These are phyloP conservation scores for Lepidurus packardi DNA, from an alignment of 1,140 invertebrate species.

Conservation along the genomic window DNA sequence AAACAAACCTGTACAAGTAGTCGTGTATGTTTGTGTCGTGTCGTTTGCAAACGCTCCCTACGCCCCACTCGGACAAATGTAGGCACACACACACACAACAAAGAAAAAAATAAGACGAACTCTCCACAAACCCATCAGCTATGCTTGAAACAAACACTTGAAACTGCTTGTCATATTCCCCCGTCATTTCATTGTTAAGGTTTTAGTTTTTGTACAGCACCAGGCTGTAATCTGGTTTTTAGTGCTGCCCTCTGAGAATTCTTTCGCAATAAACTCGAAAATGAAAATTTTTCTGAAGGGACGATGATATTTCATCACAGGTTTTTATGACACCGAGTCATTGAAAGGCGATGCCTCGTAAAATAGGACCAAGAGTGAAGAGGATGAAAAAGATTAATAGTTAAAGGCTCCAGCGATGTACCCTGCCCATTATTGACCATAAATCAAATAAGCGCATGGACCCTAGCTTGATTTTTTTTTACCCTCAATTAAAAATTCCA, in stretches of 20 bases:
- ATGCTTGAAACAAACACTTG: background rate
- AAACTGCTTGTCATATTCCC: background rate
- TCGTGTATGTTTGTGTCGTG: slow-evolving; percentile 16
- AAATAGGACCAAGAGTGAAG: background rate
- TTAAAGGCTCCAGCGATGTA: slow-evolving; percentile 11
- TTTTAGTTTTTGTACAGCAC: background rate
- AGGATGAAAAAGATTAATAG: slow-evolving; percentile 19
- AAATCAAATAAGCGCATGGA: slow-evolving; percentile 6
- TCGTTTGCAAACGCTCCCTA: background rate
- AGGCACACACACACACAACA: background rate
- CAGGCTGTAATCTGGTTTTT: background rate
- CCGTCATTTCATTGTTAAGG: background rate
- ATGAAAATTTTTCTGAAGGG: background rate
- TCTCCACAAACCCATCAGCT: slow-evolving; percentile 3
- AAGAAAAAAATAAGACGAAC: background rate
- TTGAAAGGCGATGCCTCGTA: slow-evolving; percentile 17
- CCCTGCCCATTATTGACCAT: slow-evolving; percentile 21
- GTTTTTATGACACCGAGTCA: slow-evolving; percentile 19
- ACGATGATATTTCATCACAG: slow-evolving; percentile 14
- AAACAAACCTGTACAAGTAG: slow-evolving; percentile 17
- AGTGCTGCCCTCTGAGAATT: background rate
- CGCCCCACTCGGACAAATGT: background rate
- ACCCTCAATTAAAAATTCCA: slow-evolving; percentile 19
- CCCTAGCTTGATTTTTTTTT: background rate
- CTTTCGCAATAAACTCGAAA: background rate